Conservation (phyloP, 2,113 vertebrate species). For the Dendrocopos noguchii region DNA sequence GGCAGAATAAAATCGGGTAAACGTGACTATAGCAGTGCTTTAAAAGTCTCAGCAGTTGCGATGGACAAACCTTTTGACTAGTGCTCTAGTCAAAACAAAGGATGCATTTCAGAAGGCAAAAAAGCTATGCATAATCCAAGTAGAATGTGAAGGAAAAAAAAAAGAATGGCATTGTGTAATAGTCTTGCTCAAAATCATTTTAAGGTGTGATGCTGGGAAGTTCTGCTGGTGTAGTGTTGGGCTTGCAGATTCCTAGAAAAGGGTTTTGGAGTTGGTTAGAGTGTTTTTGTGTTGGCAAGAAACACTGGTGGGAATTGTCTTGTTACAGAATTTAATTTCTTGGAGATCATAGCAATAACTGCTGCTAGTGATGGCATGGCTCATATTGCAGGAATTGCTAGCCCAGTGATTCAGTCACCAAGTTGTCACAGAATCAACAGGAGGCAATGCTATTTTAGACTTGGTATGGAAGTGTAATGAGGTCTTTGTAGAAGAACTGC, state of each 20-base stretch:
- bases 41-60: neutral
- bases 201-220: neutral
- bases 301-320: neutral
- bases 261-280: neutral
- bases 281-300: neutral
- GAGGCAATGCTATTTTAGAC: neutral
- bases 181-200: neutral
- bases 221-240: neutral
- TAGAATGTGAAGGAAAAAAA: neutral
- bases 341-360: neutral
- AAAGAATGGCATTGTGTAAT: neutral
- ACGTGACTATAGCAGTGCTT: neutral
- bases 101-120: neutral
- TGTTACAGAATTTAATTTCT: neutral
- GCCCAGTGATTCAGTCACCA: neutral
- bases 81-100: neutral
- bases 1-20: neutral
- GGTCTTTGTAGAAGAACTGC: neutral
- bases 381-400: neutral
- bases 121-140: neutral
- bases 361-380: neutral
- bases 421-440: neutral
- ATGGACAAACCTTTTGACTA: neutral
- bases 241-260: neutral
- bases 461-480: neutral